Percentiles rank a stretch among this genome's conserved stretches.
Evolutionary conservation across 2,888 invertebrate genomes (phyloP).

Genomic region (Iphiclides podalirius): DNA sequence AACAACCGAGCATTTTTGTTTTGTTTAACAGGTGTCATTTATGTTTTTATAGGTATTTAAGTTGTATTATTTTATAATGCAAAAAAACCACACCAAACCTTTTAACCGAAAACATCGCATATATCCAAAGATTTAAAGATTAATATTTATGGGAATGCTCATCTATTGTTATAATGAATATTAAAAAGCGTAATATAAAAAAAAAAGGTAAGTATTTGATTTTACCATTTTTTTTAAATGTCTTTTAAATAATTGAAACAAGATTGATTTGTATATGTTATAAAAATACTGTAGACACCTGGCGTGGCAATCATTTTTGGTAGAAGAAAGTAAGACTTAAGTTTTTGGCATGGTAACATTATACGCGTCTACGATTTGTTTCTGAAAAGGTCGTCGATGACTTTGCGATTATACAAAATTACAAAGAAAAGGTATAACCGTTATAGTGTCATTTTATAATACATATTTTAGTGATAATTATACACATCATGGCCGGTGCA

Average conservation of each 20-base stretch:
- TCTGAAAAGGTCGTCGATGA: constrained; percentile 77
- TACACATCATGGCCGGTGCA: constrained; percentile 90
- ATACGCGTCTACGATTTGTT: constrained; percentile 77
- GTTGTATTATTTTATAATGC: no score
- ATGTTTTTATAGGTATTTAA: no score
- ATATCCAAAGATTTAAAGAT: no score
- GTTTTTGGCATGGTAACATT: constrained; percentile 45
- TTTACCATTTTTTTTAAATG: no score
- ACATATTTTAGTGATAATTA: constrained; percentile 70
- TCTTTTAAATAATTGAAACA: no score
- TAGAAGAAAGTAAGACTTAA: neutral
- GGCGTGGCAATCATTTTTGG: neutral
- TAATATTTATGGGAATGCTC: no score
- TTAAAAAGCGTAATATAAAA: no score
- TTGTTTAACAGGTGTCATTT: neutral
- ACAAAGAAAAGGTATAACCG: constrained; percentile 73
- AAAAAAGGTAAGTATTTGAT: no score
- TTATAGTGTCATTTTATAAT: constrained; percentile 63
- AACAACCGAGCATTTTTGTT: neutral
- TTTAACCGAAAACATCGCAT: no score
- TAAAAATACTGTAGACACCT: neutral
- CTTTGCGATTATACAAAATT: constrained; percentile 79
- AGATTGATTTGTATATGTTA: no score
- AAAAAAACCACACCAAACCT: no score
- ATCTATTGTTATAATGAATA: no score